Evolutionary conservation across 2,113 vertebrate species (phyloP).

Genomic region (Martes martes): DNA sequence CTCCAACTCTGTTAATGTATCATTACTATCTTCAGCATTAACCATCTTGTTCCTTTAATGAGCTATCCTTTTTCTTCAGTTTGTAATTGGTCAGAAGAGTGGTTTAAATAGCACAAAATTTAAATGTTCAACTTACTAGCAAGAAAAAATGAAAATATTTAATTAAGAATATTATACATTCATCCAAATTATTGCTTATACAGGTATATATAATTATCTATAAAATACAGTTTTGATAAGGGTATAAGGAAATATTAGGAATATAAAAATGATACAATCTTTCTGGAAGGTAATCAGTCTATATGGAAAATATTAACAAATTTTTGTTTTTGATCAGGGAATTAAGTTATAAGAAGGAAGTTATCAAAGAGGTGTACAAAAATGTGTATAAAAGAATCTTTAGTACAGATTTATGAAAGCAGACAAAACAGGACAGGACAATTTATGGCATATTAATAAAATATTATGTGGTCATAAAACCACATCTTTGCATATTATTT

Average conservation of each 20-base stretch:
- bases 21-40: not conserved
- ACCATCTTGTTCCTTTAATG: not conserved
- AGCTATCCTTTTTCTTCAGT: not conserved
- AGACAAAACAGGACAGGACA: not conserved
- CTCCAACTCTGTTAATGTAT: not conserved
- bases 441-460: slow-evolving; percentile 4
- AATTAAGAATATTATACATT: not conserved
- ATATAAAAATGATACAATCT: not conserved
- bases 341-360: not conserved
- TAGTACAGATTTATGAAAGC: not conserved
- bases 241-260: not conserved
- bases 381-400: not conserved
- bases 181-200: not conserved
- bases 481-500: slow-evolving; percentile 1
- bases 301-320: not conserved
- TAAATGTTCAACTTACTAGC: slow-evolving; percentile 11
- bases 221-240: not conserved
- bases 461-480: not conserved
- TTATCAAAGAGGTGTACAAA: not conserved
- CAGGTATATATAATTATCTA: not conserved
- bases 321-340: not conserved
- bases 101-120: slow-evolving; percentile 12
- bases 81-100: not conserved
- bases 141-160: slow-evolving; percentile 18
- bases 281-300: not conserved